Evolutionary conservation across 1,140 invertebrate species (phyloP), one percentile per base, ranked within the genome.

Genomic region (Drosophila asahinai): DNA sequence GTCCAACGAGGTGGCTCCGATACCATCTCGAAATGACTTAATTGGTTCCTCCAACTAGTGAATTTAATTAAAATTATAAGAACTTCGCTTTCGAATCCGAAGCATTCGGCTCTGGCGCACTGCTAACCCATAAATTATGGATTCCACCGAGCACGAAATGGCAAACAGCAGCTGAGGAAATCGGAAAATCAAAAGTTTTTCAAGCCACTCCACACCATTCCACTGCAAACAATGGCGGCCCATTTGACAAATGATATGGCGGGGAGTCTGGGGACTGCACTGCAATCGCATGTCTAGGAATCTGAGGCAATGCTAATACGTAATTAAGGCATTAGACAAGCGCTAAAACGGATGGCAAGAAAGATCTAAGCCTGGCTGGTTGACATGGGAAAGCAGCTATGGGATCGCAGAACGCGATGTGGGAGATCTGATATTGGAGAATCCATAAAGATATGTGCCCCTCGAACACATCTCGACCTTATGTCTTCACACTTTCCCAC

Each of bases 91-190:
- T 77, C 74, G 61, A 60, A 62, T 77, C 59, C 58, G 11, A 59
- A 49, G 61, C 57, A 77, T 73, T 84, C 61, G 62, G 49, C 45
- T 57, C 45, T 52, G 52, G 38, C 54, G 65, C 84, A 80, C 77
- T 73, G 77, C 68, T 87, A 89, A 89, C 83, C 84, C 68, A 87
- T 74, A 89, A 89, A 89, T 87, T 89, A 87, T 87, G 61, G 58
- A 89, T 87, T 87, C 81, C 81, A 47, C n/a, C 25, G 48, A 77
- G 54, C 45, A 36, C 36, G 45, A 55, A 63, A 33, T 52, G 61
- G 66, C 22, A 63, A 40, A 27, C 7, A 40, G 36, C 30, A 30
- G 27, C 38, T 57, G 33, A 52, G 47, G 33, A 54, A 33, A 64
- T 65, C 64, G 63, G 36, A 58, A 64, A 77, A 60, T 62, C 43